These are phyloP conservation scores for Amphipyra berbera DNA, from an alignment of 2,888 invertebrate genomes.

Conservation along the genomic window DNA sequence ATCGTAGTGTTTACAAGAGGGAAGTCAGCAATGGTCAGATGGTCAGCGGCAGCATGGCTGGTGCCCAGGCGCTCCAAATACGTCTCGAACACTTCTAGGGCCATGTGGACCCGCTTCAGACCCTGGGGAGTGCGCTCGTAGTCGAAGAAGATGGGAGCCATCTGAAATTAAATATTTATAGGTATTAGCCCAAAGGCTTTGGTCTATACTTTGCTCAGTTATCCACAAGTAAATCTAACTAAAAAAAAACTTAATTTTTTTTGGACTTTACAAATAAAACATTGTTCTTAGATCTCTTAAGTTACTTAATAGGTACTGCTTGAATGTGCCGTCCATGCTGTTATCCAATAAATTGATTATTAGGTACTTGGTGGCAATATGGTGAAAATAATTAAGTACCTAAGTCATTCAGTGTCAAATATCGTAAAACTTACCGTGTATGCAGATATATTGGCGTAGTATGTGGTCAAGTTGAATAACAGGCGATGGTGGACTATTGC, in stretches of 20 bases:
- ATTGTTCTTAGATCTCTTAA: no score
- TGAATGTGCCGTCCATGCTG: no score
- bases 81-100: constrained; percentile 91
- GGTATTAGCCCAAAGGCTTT: no score
- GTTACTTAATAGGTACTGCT: no score
- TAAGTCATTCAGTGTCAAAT: no score
- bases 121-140: constrained; percentile 92
- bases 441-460: constrained; percentile 92
- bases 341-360: no score
- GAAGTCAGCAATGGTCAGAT: constrained; percentile 94
- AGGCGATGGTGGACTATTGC: constrained; percentile 94
- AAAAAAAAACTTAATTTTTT: no score
- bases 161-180: constrained; percentile 76
- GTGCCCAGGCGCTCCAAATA: constrained; percentile 91
- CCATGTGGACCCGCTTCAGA: constrained; percentile 92
- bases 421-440: constrained; percentile 88
- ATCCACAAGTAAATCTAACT: no score
- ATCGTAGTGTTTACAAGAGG: constrained; percentile 92
- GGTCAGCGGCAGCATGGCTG: constrained; percentile 91
- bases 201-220: no score
- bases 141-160: constrained; percentile 94
- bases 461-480: constrained; percentile 94
- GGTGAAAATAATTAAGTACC: no score
- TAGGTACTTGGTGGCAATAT: no score
- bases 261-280: no score